A percentile compares a stretch with the other conserved stretches of the same genome.
phyloP scores from a whole-genome alignment of 2,888 invertebrate genomes.

The Laspeyria flexula region DNA sequence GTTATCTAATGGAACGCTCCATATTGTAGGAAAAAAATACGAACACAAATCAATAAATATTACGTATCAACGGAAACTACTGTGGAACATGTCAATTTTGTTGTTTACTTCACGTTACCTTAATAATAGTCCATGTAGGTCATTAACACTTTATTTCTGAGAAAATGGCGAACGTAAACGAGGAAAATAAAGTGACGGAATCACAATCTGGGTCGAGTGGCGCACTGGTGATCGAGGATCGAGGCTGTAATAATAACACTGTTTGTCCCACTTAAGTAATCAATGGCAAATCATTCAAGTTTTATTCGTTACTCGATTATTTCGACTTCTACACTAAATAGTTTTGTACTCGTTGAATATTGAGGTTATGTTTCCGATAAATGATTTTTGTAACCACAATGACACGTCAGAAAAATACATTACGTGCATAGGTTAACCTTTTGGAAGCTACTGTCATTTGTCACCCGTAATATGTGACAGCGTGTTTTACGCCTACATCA shows the following conservation, averaged over 20 bases:
- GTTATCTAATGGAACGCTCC: constrained; percentile 30
- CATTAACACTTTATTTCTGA: constrained; percentile 76
- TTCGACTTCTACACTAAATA: constrained; percentile 16
- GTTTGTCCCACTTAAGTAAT: constrained; percentile 55
- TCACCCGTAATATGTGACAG: too few species aligned
- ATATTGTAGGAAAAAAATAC: constrained; percentile 42
- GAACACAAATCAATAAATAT: constrained; percentile 23
- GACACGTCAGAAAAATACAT: not conserved
- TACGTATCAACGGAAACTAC: constrained; percentile 12
- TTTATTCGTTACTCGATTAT: constrained; percentile 29
- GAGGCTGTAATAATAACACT: constrained; percentile 66
- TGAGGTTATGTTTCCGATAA: not conserved
- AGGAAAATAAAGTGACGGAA: constrained; percentile 69
- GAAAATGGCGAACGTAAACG: constrained; percentile 64
- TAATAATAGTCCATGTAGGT: constrained; percentile 61
- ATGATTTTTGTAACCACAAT: constrained; percentile 1
- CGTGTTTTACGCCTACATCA: too few species aligned
- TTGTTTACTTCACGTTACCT: constrained; percentile 37
- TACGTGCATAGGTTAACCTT: too few species aligned
- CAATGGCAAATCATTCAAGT: constrained; percentile 39
- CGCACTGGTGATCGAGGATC: constrained; percentile 44
- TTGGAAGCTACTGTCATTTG: too few species aligned
- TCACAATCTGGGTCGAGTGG: constrained; percentile 69
- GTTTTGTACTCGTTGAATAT: not conserved
- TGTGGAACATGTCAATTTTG: constrained; percentile 6